These are phyloP conservation scores for Syrrhaptes paradoxus DNA, from an alignment of 2,113 vertebrate genomes.

Conservation along the genomic window DNA sequence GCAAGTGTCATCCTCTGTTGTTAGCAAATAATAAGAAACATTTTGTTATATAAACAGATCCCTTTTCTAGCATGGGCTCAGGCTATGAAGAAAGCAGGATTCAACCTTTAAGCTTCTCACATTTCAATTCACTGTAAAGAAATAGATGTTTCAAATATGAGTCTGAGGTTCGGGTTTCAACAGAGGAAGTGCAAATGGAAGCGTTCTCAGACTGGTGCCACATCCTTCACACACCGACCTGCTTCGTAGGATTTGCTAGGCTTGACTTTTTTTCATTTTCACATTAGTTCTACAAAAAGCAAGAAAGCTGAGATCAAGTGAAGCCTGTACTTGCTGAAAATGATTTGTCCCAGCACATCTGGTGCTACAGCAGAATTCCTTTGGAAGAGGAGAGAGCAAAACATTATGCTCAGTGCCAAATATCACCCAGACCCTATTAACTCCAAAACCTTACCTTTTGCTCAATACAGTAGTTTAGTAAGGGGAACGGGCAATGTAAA, in stretches of 20 bases:
- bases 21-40: not conserved
- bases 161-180: not conserved
- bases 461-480: not conserved
- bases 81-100: not conserved
- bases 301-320: not conserved
- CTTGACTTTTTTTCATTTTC: not conserved
- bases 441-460: not conserved
- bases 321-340: not conserved
- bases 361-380: not conserved
- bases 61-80: not conserved
- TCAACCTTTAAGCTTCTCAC: not conserved
- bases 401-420: not conserved
- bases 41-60: not conserved
- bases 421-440: not conserved
- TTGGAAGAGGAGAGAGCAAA: not conserved
- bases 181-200: not conserved
- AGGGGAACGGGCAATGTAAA: not conserved
- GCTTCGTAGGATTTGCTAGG: not conserved
- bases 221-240: not conserved
- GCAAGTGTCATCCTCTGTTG: not conserved
- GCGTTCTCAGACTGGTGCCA: accelerated
- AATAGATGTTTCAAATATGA: not conserved
- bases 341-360: not conserved
- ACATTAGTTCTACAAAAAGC: slow-evolving; percentile 8
- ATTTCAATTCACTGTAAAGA: not conserved